phyloP scores from a whole-genome alignment of 2,888 invertebrate genomes.

The Syrista parreyssii region DNA sequence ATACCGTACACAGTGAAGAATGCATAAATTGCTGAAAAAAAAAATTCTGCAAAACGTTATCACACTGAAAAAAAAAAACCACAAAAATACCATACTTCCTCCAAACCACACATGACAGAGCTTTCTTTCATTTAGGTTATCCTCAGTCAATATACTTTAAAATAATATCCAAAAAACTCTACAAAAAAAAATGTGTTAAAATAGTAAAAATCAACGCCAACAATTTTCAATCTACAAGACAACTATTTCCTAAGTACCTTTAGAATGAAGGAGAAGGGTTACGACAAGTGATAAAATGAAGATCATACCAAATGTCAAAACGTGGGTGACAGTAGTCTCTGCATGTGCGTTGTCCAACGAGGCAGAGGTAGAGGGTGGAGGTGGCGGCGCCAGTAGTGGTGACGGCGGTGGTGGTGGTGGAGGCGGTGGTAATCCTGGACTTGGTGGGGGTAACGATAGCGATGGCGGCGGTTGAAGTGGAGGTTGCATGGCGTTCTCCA shows the following conservation, averaged over 20 bases:
- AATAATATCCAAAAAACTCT: not conserved
- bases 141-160: not conserved
- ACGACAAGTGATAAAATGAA: not conserved
- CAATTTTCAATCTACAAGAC: not conserved
- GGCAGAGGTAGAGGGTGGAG: constrained; percentile 11
- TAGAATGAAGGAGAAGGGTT: not conserved
- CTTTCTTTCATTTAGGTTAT: not conserved
- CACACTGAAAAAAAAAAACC: not conserved
- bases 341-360: constrained; percentile 1
- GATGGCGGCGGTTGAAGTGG: constrained; percentile 35
- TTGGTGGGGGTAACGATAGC: constrained; percentile 28
- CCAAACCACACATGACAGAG: not conserved
- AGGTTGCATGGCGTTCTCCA: constrained; percentile 53
- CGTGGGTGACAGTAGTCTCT: constrained; percentile 69
- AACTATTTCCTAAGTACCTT: not conserved
- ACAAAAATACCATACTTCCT: not conserved
- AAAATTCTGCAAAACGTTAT: not conserved
- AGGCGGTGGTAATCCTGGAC: constrained; percentile 24
- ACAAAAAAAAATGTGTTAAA: not conserved
- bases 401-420: constrained; percentile 25
- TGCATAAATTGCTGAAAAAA: not conserved
- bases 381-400: constrained; percentile 24
- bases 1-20: not conserved
- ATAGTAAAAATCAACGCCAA: not conserved
- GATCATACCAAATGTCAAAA: constrained; percentile 69